phyloP scores from a whole-genome alignment of 2,113 vertebrate species.

The crab-eating macaque (Macaca fascicularis) region DNA sequence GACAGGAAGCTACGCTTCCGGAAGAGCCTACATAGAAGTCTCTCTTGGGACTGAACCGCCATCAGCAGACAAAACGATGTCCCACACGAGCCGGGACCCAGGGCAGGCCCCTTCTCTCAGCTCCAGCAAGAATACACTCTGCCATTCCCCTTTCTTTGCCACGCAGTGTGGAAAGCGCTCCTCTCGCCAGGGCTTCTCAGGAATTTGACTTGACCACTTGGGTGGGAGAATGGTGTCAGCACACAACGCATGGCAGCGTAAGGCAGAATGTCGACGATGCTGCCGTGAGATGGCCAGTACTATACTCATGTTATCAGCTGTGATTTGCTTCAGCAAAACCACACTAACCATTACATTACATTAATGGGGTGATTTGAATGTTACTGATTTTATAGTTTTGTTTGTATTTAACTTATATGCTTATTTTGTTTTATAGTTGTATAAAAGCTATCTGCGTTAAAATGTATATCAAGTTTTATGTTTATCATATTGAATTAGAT shows the following conservation, averaged over 20 bases:
- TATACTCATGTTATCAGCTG: accelerated
- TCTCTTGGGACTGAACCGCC: neutral
- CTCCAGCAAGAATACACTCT: neutral
- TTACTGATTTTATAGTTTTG: neutral
- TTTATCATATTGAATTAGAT: neutral
- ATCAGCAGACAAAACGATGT: neutral
- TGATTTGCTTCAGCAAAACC: neutral
- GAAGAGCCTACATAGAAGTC: neutral
- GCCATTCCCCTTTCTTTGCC: no score
- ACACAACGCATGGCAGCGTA: accelerated
- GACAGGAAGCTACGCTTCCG: neutral
- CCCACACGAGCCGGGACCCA: accelerated
- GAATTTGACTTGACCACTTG: no score
- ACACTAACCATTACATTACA: accelerated
- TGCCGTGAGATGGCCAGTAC: accelerated
- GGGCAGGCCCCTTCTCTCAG: neutral
- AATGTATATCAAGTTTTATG: neutral
- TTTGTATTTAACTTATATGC: neutral
- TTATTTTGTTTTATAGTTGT: neutral
- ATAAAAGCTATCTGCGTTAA: neutral
- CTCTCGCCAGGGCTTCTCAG: neutral
- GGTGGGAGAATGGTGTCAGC: accelerated
- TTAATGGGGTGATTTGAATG: accelerated
- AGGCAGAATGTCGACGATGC: neutral
- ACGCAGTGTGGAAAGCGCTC: neutral